Base-by-base conservation (phyloP, 2,797 vertebrate genomes). In the Triplophysa bombifrons region DNA sequence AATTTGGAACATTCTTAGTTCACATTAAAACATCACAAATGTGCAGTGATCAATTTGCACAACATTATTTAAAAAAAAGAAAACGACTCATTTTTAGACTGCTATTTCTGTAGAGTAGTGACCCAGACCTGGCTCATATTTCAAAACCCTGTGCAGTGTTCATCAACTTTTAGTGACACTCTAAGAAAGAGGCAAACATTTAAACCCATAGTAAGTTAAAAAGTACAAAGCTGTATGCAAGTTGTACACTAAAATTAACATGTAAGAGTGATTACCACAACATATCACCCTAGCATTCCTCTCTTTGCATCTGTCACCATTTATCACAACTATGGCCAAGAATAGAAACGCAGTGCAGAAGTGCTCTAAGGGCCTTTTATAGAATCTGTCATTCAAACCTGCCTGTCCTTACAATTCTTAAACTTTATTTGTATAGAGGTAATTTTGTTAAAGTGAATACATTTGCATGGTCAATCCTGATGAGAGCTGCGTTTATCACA, bases 261-360 rank as follows among this genome's bases (percentile, higher is more conserved):
- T 25, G 7, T 58, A 67, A 64, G 69, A 60, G 6, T 8, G 27
- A 74, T 14, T 75, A 60, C 67, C 16, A 27, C 56, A 25, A 12
- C 22, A 60, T 60, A 16, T 7, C 56, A 80, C 68, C 84, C 92
- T 84, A 86, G 86, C 95, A 95, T 95, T 94, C 94, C 94, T 82
- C 80, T 80, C 82, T 82, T 83, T 93, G 93, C 97, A 98, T 98
- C 97, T 99, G 97, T 97, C 93, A 89, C 92, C 90, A 83, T 92
- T 93, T 93, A 92, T 98, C 97, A 98, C 94, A 90, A 85, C 89
- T 83, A 87, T 69, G 86, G 94, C 96, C 96, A 93, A 90, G 93
- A 99, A 99, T 99, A 99, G 98, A 91, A 94, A 88, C 88, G 63
- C 84, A 88, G 89, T 87, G 89, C 63, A 55, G 83, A 86, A 90